Percentiles rank a stretch among this genome's conserved stretches.
Conservation (phyloP, 2,113 vertebrate genomes). For the Hydrochoerus hydrochaeris region DNA sequence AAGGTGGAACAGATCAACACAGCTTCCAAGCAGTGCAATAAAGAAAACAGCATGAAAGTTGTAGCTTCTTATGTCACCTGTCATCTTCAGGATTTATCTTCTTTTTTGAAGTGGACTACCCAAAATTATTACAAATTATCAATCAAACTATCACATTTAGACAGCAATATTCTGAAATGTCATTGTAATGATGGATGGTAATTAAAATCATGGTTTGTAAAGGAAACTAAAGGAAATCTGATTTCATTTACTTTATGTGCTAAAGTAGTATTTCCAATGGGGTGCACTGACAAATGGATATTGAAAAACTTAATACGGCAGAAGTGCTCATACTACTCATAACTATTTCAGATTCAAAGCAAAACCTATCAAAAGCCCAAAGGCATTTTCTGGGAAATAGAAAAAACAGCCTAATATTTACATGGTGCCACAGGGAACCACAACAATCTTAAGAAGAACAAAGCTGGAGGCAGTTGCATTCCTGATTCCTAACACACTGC, state of each 20-base stretch:
- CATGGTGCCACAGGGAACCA: neutral
- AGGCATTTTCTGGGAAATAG: neutral
- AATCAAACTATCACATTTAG: conserved; percentile 34
- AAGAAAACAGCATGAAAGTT: neutral
- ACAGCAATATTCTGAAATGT: neutral
- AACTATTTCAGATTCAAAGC: neutral
- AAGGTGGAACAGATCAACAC: neutral
- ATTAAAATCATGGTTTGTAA: conserved; percentile 36
- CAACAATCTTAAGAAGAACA: neutral
- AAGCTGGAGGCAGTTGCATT: neutral
- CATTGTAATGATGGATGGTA: conserved; percentile 3
- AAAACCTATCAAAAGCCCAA: neutral
- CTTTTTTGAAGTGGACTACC: neutral
- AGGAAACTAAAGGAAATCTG: conserved; percentile 13
- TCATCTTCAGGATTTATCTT: neutral
- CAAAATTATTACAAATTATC: neutral
- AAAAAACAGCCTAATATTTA: neutral
- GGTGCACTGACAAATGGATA: conserved; percentile 23
- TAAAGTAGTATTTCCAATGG: neutral
- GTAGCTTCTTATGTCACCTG: neutral
- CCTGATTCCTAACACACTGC: neutral
- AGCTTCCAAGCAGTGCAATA: neutral
- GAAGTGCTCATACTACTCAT: neutral
- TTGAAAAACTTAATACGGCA: conserved; percentile 25
- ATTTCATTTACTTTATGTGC: neutral